Conservation (phyloP, 2,113 vertebrate species). For the Azemiops feae region DNA sequence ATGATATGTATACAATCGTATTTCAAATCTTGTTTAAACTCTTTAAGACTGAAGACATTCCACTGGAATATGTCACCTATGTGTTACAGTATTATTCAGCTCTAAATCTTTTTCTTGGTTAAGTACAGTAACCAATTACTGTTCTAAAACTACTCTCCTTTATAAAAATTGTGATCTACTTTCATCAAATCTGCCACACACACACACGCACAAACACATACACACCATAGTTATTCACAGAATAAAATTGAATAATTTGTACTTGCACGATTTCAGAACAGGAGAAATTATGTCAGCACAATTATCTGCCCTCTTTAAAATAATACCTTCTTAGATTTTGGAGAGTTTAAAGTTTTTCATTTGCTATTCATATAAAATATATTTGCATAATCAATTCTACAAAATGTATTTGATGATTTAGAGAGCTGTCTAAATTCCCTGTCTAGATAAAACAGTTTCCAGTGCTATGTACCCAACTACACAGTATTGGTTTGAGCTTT, state of each 20-base stretch:
- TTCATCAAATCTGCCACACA: constrained; percentile 51
- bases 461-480: too few relatives aligned
- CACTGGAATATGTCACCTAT: constrained; percentile 23
- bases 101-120: constrained; percentile 36
- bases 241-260: constrained; percentile 34
- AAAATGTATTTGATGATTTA: neutral
- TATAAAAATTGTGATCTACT: constrained; percentile 45
- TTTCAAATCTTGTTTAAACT: neutral
- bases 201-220: constrained; percentile 13
- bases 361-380: neutral
- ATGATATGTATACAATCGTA: neutral
- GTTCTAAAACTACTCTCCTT: constrained; percentile 26
- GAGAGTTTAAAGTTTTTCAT: constrained; percentile 29
- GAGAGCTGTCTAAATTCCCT: neutral
- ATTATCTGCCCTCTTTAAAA: neutral
- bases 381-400: constrained; percentile 2
- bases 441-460: too few relatives aligned
- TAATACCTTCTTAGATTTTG: neutral
- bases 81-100: constrained; percentile 39
- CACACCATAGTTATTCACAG: constrained; percentile 56
- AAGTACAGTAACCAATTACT: constrained; percentile 42
- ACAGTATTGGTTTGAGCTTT: neutral
- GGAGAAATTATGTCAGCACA: neutral
- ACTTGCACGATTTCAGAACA: constrained; percentile 33
- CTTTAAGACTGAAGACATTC: constrained; percentile 17